Base-by-base conservation (phyloP, 2,113 vertebrate species). In the Podarcis muralis region DNA sequence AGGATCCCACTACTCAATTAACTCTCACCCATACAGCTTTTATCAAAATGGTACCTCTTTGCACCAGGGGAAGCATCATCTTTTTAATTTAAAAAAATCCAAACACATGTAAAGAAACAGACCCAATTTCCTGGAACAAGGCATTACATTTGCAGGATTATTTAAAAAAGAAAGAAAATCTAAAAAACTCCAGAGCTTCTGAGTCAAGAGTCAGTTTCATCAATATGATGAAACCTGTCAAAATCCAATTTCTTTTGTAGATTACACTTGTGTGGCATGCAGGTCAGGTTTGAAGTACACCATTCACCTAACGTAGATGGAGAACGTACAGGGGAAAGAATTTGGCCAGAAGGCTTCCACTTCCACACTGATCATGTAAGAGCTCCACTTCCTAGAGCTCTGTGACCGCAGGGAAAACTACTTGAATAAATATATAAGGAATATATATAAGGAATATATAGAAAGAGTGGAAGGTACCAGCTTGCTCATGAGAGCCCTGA, bases 1-100 rank as follows among this genome's bases (percentile, higher is more conserved):
- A 92, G 90, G 15, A 91, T 23, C 32, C 68, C 40, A n/a, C 7
- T 27, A 88, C 76, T 83, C 27, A 94, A 53, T 75, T 89, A 94
- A 62, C 62, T 78, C 81, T 83, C 48, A 43, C 30, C 40, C 89
- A 90, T 3, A 37, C 77, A 72, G 2, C 87, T 81, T 18, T 84
- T 0, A 0, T 16, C 72, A 78, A 9, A 35, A 37, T 18, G 4
- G 74, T 43, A 59, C 71, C 86, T 82, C 16, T 89, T 18, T 5
- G 15, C 83, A 91, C 82, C 20, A 1, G 27, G 62, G 32, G 23
- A 83, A 69, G 76, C 1, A 1, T 35, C 62, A 22, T 22, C 65
- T 85, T 9, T 87, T 30, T 71, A 12, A 12, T 12, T 3, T 43
- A 6, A 79, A 7, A 25, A 86, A 6, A 43, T 4, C 3, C 8